Conservation (phyloP, 2,113 vertebrate species). For the Oryzias melastigma region DNA sequence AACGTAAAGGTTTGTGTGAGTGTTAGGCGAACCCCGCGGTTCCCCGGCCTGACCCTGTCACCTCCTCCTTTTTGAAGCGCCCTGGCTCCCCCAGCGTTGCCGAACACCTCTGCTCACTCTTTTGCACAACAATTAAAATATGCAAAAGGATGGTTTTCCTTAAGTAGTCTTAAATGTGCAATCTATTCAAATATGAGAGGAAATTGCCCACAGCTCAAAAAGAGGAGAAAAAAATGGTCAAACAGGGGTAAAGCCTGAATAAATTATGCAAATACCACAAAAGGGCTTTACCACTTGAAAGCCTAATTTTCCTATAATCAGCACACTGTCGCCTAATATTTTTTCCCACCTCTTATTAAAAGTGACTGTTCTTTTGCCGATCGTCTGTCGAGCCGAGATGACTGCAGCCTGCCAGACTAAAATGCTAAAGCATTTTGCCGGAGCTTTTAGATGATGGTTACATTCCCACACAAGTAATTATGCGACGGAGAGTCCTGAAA, state of each 20-base stretch:
- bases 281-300: slow-evolving; percentile 99
- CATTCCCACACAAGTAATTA: slow-evolving; percentile 99
- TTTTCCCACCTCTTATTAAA: slow-evolving; percentile 97
- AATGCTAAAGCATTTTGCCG: slow-evolving; percentile 94
- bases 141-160: slow-evolving; percentile 99
- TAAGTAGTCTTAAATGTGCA: slow-evolving; percentile 99
- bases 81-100: slow-evolving; percentile 59
- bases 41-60: slow-evolving; percentile 16
- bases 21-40: slow-evolving; percentile 22
- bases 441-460: slow-evolving; percentile 99
- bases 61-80: slow-evolving; percentile 30
- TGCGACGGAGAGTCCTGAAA: slow-evolving; percentile 99
- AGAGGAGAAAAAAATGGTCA: slow-evolving; percentile 46
- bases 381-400: slow-evolving; percentile 95
- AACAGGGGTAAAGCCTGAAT: slow-evolving; percentile 81
- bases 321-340: slow-evolving; percentile 99
- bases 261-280: slow-evolving; percentile 99
- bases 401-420: slow-evolving; percentile 84
- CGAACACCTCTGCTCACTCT: slow-evolving; percentile 89
- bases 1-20: neutral
- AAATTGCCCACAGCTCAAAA: slow-evolving; percentile 97
- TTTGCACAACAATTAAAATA: slow-evolving; percentile 99
- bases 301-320: slow-evolving; percentile 99
- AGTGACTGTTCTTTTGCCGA: slow-evolving; percentile 98
- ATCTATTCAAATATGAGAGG: slow-evolving; percentile 99